These are phyloP conservation scores for Enteromius trimaculatus DNA, from an alignment of 2,797 vertebrate species.

Conservation along the genomic window DNA sequence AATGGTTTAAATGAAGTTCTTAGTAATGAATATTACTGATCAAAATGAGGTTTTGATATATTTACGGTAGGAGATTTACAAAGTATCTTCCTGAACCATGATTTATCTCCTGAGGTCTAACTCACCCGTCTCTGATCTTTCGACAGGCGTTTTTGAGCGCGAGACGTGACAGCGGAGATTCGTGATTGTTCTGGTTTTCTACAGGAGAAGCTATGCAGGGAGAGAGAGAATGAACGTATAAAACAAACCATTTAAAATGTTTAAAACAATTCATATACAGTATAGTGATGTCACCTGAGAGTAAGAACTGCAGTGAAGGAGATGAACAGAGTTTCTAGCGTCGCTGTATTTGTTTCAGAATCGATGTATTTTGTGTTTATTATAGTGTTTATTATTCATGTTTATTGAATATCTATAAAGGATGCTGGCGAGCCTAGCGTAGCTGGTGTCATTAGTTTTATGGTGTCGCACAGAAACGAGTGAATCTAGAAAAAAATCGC, in stretches of 20 bases:
- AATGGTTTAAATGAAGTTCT: neutral
- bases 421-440: too few species aligned
- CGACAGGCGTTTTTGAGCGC: constrained; percentile 78
- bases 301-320: neutral
- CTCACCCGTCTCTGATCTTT: constrained; percentile 65
- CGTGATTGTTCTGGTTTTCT: constrained; percentile 74
- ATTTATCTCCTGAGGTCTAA: too few species aligned
- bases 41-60: neutral
- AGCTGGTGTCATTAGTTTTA: too few species aligned
- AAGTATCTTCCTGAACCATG: neutral
- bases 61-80: rapidly evolving
- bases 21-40: neutral
- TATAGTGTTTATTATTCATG: neutral
- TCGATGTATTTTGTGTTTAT: neutral
- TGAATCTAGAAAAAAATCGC: too few species aligned
- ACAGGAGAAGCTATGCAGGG: constrained; percentile 66
- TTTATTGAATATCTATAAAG: neutral
- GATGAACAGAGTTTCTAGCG: too few species aligned
- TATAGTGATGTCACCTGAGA: neutral
- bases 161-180: constrained; percentile 74
- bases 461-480: too few species aligned
- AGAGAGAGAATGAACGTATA: neutral
- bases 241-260: neutral
- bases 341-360: neutral
- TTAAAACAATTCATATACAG: neutral